Evolutionary conservation across 2,888 invertebrate species (phyloP).

Genomic region (Lasioglossum villosulum): DNA sequence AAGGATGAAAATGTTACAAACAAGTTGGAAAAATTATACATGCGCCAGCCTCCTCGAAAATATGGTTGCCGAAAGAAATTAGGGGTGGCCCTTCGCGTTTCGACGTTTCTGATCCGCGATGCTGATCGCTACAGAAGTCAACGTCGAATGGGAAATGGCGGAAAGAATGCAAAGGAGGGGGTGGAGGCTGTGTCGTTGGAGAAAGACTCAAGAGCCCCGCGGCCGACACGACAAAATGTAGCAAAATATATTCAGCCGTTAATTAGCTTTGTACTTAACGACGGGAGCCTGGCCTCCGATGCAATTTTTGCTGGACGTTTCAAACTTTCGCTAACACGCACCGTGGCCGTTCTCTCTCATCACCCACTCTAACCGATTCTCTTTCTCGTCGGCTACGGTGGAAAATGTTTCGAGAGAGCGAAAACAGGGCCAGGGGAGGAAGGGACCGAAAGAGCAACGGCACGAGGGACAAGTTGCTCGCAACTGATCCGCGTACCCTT

Average conservation of each 20-base stretch:
- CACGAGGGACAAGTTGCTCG: slow-evolving; percentile 56
- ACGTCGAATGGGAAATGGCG: slow-evolving; percentile 39
- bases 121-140: slow-evolving; percentile 35
- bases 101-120: slow-evolving; percentile 43
- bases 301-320: slow-evolving; percentile 73
- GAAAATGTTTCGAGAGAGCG: slow-evolving; percentile 59
- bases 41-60: neutral
- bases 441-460: slow-evolving; percentile 36
- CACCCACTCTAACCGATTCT: slow-evolving; percentile 60
- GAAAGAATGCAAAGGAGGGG: slow-evolving; percentile 10
- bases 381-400: slow-evolving; percentile 53
- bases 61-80: slow-evolving; percentile 38
- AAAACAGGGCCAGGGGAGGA: slow-evolving; percentile 39
- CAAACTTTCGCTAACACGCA: slow-evolving; percentile 70
- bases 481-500: slow-evolving; percentile 49
- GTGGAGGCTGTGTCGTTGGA: slow-evolving; percentile 5
- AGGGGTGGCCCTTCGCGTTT: slow-evolving; percentile 40
- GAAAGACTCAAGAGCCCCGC: slow-evolving; percentile 59
- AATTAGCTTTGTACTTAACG: slow-evolving; percentile 75
- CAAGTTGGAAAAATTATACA: neutral
- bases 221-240: slow-evolving; percentile 72
- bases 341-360: slow-evolving; percentile 59
- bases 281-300: slow-evolving; percentile 57
- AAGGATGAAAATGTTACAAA: neutral
- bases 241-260: slow-evolving; percentile 70